Base-by-base conservation (phyloP, 2,888 invertebrate genomes). In the Epinotia ramella region DNA sequence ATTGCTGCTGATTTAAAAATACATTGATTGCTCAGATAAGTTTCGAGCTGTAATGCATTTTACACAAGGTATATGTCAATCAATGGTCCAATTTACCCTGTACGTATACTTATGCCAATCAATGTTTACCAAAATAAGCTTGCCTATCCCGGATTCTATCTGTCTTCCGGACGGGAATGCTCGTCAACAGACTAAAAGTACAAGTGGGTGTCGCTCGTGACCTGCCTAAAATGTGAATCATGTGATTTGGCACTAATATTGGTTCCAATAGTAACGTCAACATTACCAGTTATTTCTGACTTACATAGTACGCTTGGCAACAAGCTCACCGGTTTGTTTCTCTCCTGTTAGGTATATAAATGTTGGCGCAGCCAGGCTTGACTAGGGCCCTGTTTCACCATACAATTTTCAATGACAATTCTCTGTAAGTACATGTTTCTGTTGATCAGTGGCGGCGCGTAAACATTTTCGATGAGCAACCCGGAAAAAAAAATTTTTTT, bases 171-270 rank as follows among this genome's bases (percentile, higher is more conserved):
- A 4, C 44, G 71, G 67, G 67, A 76, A 72, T 71, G 18, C 57
- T 75, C 75, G 71, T 75, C 75, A 77, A 72, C 75, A 77, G 28
- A 66, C 75, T 68, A 63, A 66, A 77, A 67, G 63, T 71, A 69
- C 74, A 83, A 80, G 91, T 89, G 89, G 88, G 91, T 87, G 91
- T 86, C 86, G 81, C 90, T 91, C 91, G 91, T 92, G 91, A 92
- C 91, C 88, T 84, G 90, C 84, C 87, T 87, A 84, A 89, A 89
- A 91, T 91, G 87, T 89, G 89, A 89, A 89, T 92, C 92, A 92
- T 91, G 92, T 92, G 92, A 92, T 89, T 90, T 88, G 91, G 91
- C 91, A 89, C 88, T 85, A 89, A 88, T 84, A 81, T 88, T 89
- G 87, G 89, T 80, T 83, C 88, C 88, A 88, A 88, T 79, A 80